phyloP scores from a whole-genome alignment of 2,888 invertebrate genomes.

The Thelaira solivaga region DNA sequence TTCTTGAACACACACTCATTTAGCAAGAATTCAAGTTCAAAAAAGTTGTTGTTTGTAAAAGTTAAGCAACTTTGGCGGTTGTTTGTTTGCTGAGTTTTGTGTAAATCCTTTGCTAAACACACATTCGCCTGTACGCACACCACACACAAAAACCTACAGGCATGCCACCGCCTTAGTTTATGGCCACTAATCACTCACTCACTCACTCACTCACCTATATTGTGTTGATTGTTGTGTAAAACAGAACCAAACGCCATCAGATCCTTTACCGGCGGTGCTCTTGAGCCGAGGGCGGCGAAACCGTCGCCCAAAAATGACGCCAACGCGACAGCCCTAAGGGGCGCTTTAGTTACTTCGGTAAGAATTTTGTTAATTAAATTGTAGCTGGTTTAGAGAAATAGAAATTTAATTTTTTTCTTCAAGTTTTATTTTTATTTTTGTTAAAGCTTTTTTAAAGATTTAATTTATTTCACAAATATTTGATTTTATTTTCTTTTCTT shows the following conservation, averaged over 20 bases:
- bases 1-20: neutral
- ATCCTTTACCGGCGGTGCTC: conserved; percentile 77
- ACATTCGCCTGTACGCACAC: neutral
- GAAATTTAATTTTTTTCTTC: conserved; percentile 5
- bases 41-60: conserved; percentile 1
- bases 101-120: neutral
- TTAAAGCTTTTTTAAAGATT: neutral
- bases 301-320: conserved; percentile 78
- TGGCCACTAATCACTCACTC: neutral
- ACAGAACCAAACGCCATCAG: conserved; percentile 78
- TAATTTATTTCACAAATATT: neutral
- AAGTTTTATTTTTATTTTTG: neutral
- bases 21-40: conserved; percentile 17
- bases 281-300: conserved; percentile 77
- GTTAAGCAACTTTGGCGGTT: conserved; percentile 5
- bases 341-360: conserved; percentile 78
- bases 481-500: too few species aligned
- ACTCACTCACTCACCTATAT: conserved; percentile 73
- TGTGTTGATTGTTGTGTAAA: conserved; percentile 77
- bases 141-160: neutral
- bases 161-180: neutral
- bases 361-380: conserved; percentile 75
- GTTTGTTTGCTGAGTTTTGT: neutral
- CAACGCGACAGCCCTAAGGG: conserved; percentile 78
- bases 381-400: conserved; percentile 22